Conservation (phyloP, 2,113 vertebrate species). For the Alethe diademata region DNA sequence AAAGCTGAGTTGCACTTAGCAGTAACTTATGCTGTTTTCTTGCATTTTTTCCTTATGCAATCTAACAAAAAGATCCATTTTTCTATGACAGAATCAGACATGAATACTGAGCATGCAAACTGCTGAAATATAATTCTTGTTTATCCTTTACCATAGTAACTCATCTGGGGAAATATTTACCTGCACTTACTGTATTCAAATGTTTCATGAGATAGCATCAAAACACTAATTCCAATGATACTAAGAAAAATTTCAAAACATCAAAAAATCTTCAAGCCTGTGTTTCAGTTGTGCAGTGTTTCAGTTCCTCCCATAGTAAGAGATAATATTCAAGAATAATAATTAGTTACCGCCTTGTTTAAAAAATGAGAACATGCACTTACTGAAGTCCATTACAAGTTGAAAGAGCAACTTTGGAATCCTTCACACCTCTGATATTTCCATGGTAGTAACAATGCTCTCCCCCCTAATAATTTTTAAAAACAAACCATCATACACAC, state of each 20-base stretch:
- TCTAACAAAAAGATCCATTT: neutral
- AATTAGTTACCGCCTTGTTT: neutral
- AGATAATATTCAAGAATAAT: neutral
- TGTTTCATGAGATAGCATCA: neutral
- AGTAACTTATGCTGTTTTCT: neutral
- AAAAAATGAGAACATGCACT: constrained; percentile 52
- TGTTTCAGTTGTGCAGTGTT: neutral
- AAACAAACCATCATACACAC: neutral
- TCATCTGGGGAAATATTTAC: neutral
- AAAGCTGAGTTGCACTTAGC: neutral
- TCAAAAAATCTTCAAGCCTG: neutral
- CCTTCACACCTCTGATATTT: constrained; percentile 84
- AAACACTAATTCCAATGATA: neutral
- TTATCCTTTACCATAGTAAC: neutral
- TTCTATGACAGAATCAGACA: neutral
- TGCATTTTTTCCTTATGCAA: neutral
- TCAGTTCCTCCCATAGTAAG: neutral
- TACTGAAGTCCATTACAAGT: constrained; percentile 98
- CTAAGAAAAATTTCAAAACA: neutral
- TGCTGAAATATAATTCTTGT: neutral
- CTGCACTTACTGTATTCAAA: neutral
- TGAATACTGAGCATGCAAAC: neutral
- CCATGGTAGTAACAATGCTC: constrained; percentile 98
- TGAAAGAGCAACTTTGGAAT: constrained; percentile 88
- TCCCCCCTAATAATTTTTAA: constrained; percentile 82